These are phyloP conservation scores for Pteronotus mesoamericanus DNA, from an alignment of 2,797 vertebrate genomes.

Conservation along the genomic window DNA sequence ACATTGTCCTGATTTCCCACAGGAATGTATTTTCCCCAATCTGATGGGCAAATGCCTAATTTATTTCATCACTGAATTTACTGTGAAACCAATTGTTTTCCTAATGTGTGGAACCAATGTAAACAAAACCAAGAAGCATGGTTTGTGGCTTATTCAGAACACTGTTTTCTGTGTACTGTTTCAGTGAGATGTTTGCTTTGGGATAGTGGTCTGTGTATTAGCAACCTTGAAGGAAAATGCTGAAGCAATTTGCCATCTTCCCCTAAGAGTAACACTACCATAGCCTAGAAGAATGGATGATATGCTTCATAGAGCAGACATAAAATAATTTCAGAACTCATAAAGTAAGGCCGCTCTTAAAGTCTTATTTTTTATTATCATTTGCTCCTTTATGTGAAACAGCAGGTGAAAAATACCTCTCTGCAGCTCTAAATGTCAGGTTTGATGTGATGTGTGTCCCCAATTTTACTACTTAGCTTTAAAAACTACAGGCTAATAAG, in stretches of 20 bases:
- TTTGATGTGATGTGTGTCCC: background rate
- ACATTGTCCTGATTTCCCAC: slow-evolving; percentile 65
- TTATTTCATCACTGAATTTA: slow-evolving; percentile 65
- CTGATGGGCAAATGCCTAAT: slow-evolving; percentile 59
- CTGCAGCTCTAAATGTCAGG: background rate
- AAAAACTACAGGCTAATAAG: background rate
- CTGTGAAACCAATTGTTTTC: slow-evolving; percentile 60
- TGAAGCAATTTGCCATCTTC: background rate
- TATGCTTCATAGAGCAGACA: background rate
- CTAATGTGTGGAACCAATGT: slow-evolving; percentile 49
- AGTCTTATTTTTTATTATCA: background rate
- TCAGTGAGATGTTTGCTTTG: background rate
- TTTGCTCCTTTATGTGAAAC: background rate
- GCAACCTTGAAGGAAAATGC: background rate
- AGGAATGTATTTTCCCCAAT: slow-evolving; percentile 21
- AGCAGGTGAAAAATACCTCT: background rate
- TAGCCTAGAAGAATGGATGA: background rate
- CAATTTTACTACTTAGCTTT: background rate
- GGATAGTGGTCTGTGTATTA: background rate
- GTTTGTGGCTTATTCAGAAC: slow-evolving; percentile 43
- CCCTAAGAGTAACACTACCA: background rate
- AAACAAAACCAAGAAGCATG: slow-evolving; percentile 61
- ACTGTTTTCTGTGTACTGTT: background rate
- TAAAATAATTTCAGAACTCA: slow-evolving; percentile 13
- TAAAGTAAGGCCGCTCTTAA: background rate